Evolutionary conservation across 35 echinoderm and acorn worm species (phyloP).

Genomic region (Chiridota heheva): DNA sequence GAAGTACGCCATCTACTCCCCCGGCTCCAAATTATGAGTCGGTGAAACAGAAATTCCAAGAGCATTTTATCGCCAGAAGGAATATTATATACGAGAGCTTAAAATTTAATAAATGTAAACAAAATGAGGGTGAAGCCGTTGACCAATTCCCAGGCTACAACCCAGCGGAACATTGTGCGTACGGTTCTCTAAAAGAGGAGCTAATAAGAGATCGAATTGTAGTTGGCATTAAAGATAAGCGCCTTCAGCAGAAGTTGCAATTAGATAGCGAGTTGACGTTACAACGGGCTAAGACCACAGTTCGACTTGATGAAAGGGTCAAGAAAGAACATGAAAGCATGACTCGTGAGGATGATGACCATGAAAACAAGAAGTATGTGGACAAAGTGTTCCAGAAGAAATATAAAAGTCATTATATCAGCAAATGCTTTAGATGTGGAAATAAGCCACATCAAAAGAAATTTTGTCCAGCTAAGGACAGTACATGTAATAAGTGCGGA

Average conservation of each 20-base stretch:
- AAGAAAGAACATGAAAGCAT: not conserved
- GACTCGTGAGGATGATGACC: not conserved
- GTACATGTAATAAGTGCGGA: not conserved
- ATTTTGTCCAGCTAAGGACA: not conserved
- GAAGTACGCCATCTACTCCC: too few species aligned
- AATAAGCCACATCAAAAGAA: not conserved
- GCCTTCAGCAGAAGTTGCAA: constrained; percentile 1
- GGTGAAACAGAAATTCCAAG: constrained; percentile 21
- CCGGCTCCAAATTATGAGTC: not conserved
- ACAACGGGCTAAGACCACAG: not conserved
- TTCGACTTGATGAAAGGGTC: not conserved
- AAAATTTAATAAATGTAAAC: constrained; percentile 11
- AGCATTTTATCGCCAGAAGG: constrained; percentile 26
- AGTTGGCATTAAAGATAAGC: constrained; percentile 5
- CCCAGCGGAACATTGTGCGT: constrained; percentile 2
- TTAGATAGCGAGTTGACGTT: not conserved
- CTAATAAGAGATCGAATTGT: constrained; percentile 37
- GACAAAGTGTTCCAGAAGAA: not conserved
- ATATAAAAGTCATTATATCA: too few species aligned
- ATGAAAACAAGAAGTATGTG: not conserved
- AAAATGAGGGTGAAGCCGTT: constrained; percentile 1
- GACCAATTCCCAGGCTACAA: constrained; percentile 30
- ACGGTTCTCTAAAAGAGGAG: constrained; percentile 10
- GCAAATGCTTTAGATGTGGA: not conserved
- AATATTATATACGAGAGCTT: constrained; percentile 37